These are phyloP conservation scores for Macrosteles quadrilineatus DNA, from an alignment of 1,140 invertebrate species.

Conservation along the genomic window DNA sequence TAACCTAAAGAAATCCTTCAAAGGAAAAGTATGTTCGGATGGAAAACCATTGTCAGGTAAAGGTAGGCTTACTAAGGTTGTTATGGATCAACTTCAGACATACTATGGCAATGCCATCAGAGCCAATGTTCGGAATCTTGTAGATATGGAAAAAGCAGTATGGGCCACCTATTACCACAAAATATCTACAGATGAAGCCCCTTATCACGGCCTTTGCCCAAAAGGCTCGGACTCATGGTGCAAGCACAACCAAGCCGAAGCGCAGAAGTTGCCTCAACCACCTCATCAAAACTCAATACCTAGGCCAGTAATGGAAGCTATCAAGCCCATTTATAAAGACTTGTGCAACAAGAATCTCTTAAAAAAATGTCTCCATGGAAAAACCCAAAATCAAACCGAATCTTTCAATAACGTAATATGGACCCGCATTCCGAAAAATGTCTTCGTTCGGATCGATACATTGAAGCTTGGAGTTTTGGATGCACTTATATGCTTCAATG, in stretches of 20 bases:
- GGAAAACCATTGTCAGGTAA: constrained; percentile 18
- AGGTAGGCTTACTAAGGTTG: background rate
- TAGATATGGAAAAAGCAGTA: constrained; percentile 32
- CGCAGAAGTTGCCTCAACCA: too few relatives aligned
- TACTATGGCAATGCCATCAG: constrained; percentile 29
- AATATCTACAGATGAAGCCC: constrained; percentile 14
- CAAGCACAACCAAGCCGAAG: too few relatives aligned
- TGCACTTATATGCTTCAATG: constrained; percentile 33
- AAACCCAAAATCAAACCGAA: constrained; percentile 38
- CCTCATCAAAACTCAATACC: constrained; percentile 18
- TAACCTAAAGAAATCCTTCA: background rate
- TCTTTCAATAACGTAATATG: constrained; percentile 36
- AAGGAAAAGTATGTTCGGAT: background rate
- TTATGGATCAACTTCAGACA: constrained; percentile 7
- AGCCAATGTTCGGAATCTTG: background rate
- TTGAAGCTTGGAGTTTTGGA: constrained; percentile 33
- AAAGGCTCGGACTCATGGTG: too few relatives aligned
- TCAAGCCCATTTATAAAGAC: constrained; percentile 35
- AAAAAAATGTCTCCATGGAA: constrained; percentile 36
- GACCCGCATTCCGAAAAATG: constrained; percentile 35
- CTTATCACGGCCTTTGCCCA: constrained; percentile 40
- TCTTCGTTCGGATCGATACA: constrained; percentile 32
- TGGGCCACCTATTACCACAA: constrained; percentile 33
- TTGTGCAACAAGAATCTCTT: constrained; percentile 31
- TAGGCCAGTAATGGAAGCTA: too few relatives aligned